A percentile compares a stretch with the other conserved stretches of the same genome.
Conservation (phyloP, 2,797 vertebrate species). For the Nyctalus aviator region DNA sequence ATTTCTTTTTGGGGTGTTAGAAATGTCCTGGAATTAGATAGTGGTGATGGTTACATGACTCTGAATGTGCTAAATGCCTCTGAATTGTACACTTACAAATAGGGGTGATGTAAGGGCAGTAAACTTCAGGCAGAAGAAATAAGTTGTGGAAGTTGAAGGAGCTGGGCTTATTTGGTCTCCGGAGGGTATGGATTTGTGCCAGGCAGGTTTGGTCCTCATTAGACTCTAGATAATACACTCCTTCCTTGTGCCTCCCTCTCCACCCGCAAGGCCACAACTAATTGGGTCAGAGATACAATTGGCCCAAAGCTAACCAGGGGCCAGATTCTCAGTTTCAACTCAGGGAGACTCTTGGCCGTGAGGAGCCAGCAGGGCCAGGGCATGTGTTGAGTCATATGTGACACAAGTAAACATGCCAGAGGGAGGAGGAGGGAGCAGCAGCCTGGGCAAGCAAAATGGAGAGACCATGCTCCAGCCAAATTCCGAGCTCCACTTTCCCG, state of each 20-base stretch:
- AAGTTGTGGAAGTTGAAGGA: background rate
- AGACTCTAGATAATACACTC: background rate
- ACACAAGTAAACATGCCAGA: background rate
- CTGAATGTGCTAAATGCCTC: background rate
- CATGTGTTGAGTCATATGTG: background rate
- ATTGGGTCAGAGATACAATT: background rate
- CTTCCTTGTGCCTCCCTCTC: background rate
- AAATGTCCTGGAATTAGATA: background rate
- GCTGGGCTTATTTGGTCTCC: background rate
- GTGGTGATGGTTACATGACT: background rate
- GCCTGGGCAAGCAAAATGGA: background rate
- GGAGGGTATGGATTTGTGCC: background rate
- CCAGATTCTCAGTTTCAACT: background rate
- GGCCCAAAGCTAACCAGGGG: background rate
- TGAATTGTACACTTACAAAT: background rate
- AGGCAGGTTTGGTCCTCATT: background rate
- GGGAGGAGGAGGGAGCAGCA: background rate
- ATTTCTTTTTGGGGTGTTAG: background rate
- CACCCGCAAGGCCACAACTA: background rate
- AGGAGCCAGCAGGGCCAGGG: background rate
- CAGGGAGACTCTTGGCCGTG: background rate
- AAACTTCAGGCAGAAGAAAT: background rate
- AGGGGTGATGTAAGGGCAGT: background rate
- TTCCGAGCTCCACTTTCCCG: background rate
- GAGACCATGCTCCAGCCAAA: background rate